phyloP scores from a whole-genome alignment of 2,888 invertebrate species.

The Nymphalis polychloros region DNA sequence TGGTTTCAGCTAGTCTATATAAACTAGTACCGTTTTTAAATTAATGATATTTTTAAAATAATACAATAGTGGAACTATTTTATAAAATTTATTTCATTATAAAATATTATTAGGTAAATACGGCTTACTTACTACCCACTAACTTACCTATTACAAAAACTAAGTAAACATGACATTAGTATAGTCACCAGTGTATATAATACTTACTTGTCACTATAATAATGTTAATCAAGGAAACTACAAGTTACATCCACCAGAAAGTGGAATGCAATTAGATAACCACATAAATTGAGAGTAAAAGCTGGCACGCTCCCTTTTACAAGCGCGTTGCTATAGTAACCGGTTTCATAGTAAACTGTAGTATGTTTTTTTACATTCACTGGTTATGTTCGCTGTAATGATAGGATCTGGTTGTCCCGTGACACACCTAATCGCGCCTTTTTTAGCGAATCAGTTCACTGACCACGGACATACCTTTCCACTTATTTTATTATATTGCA shows the following conservation, averaged over 20 bases:
- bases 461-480: constrained; percentile 47
- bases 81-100: too few species aligned
- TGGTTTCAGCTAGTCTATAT: too few species aligned
- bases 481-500: constrained; percentile 50
- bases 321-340: constrained; percentile 56
- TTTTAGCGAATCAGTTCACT: constrained; percentile 50
- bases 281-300: constrained; percentile 76
- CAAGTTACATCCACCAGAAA: constrained; percentile 49
- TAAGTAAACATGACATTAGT: not conserved
- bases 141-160: too few species aligned
- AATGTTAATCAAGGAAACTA: constrained; percentile 45
- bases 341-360: constrained; percentile 69
- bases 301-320: constrained; percentile 66
- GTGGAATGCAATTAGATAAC: constrained; percentile 54
- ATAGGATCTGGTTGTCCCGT: constrained; percentile 44
- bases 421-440: constrained; percentile 53
- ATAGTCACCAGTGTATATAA: not conserved
- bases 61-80: too few species aligned
- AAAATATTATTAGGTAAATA: too few species aligned
- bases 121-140: too few species aligned
- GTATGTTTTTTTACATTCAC: constrained; percentile 75
- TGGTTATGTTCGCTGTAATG: constrained; percentile 53
- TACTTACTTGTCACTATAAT: constrained; percentile 21
- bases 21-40: too few species aligned
- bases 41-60: too few species aligned